phyloP scores from a whole-genome alignment of 2,797 vertebrate species.

The Phaenicophaeus curvirostris region DNA sequence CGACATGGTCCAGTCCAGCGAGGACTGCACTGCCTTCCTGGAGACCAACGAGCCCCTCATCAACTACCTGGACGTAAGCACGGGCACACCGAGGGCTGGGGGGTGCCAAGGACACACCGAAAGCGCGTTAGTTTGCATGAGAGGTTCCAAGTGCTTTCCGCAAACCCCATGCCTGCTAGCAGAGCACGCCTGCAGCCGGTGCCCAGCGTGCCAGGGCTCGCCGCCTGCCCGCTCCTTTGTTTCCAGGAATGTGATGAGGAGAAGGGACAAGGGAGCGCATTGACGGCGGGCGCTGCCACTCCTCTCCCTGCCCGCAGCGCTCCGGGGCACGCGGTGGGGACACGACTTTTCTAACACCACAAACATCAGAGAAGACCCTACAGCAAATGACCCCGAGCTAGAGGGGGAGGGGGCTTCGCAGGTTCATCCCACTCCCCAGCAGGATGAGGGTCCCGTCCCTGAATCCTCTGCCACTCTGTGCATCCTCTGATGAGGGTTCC shows the following conservation, averaged over 20 bases:
- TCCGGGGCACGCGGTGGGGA: fast-evolving
- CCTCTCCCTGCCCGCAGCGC: not conserved
- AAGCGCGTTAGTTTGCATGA: fast-evolving
- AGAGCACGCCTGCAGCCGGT: fast-evolving
- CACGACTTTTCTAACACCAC: not conserved
- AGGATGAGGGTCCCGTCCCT: not conserved
- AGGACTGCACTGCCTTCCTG: constrained; percentile 53
- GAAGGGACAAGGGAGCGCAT: not conserved
- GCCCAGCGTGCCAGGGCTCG: not conserved
- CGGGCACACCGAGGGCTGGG: not conserved
- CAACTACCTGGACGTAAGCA: constrained; percentile 80
- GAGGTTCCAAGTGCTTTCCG: not conserved
- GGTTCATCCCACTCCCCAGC: not conserved
- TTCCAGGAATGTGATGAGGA: not conserved
- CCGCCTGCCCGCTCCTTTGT: not conserved
- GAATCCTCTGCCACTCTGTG: not conserved
- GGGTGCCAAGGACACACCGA: not conserved
- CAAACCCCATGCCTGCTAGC: not conserved
- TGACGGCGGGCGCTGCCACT: not conserved
- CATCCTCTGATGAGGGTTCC: not conserved
- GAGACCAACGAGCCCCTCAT: constrained; percentile 75
- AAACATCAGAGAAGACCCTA: not conserved
- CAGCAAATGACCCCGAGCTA: not conserved
- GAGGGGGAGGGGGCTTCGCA: not conserved
- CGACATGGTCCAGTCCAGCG: constrained; percentile 46